Percentiles rank a stretch among this genome's conserved stretches.
Evolutionary conservation across 2,797 vertebrate species (phyloP).

Genomic region (Emys orbicularis): DNA sequence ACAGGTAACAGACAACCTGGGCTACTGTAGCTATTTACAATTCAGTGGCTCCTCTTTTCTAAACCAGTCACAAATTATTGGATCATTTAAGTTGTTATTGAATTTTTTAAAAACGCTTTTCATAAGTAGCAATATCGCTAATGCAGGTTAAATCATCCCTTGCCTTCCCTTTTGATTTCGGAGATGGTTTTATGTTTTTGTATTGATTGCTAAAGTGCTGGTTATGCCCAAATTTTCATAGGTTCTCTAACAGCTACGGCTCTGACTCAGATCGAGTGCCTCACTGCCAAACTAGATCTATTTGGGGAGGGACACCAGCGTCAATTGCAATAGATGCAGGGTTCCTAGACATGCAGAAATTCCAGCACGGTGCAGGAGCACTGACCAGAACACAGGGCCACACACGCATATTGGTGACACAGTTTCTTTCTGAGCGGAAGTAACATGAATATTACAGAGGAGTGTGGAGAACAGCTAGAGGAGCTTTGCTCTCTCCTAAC

Average conservation of each 20-base stretch:
- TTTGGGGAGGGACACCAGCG: rapidly evolving
- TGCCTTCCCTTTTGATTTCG: neutral
- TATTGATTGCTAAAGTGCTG: neutral
- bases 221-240: neutral
- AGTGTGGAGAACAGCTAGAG: neutral
- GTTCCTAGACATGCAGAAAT: neutral
- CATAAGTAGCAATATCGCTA: slow-evolving; percentile 22
- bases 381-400: neutral
- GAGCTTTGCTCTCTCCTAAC: neutral
- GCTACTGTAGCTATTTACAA: neutral
- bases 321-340: neutral
- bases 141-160: slow-evolving; percentile 55
- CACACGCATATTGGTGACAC: rapidly evolving
- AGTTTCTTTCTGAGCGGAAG: neutral
- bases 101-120: slow-evolving; percentile 36
- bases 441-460: rapidly evolving
- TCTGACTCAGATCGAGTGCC: neutral
- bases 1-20: rapidly evolving
- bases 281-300: neutral
- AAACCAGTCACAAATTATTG: slow-evolving; percentile 5
- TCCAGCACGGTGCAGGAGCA: neutral
- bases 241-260: neutral
- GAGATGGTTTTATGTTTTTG: neutral
- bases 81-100: slow-evolving; percentile 34
- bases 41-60: slow-evolving; percentile 18